Evolutionary conservation across 2,113 vertebrate genomes (phyloP).

Genomic region (Cairina moschata): DNA sequence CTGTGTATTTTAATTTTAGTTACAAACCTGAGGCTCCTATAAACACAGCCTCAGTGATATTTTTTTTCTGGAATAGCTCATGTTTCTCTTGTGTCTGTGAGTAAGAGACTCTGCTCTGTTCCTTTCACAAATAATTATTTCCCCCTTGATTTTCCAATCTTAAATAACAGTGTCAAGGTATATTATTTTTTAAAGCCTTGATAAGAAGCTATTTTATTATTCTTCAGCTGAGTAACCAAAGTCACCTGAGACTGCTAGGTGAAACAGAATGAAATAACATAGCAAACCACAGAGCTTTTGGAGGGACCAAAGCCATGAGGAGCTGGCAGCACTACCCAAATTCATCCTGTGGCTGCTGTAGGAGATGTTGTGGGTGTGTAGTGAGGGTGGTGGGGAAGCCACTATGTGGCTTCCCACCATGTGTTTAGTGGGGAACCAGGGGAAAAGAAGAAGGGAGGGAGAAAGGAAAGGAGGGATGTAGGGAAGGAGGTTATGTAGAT

Average conservation of each 20-base stretch:
- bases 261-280: background rate
- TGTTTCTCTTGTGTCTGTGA: background rate
- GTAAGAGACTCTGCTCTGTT: background rate
- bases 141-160: background rate
- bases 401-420: no score
- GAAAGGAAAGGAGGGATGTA: no score
- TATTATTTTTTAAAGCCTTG: conserved; percentile 46
- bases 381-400: accelerated
- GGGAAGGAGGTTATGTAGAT: no score
- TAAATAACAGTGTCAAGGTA: conserved; percentile 7
- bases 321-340: background rate
- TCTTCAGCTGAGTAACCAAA: conserved; percentile 20
- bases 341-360: background rate
- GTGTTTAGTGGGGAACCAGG: background rate
- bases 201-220: conserved; percentile 38
- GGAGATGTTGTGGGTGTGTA: background rate
- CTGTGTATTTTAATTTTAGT: background rate
- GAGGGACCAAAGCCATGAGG: background rate
- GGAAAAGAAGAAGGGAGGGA: no score
- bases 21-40: background rate
- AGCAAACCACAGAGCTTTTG: background rate
- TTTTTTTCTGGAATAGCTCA: background rate
- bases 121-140: conserved; percentile 21
- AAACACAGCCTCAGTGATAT: background rate
- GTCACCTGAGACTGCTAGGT: background rate